Evolutionary conservation across 2,888 invertebrate species (phyloP).

Genomic region (Sinohyriopsis cumingii): DNA sequence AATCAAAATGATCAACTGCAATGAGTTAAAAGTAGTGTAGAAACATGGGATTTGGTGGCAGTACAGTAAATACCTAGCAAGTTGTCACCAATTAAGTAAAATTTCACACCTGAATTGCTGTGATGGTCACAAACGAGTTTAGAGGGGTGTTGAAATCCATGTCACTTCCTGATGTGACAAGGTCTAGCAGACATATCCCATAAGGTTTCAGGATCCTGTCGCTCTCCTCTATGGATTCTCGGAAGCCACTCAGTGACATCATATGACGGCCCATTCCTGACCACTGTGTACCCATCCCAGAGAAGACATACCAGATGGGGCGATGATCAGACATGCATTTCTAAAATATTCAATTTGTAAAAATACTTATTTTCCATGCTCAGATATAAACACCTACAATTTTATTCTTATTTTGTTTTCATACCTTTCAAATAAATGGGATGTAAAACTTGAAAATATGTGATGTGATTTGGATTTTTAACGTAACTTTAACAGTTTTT

Average conservation of each 20-base stretch:
- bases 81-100: too few species aligned
- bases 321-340: constrained; percentile 68
- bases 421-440: too few species aligned
- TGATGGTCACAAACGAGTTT: constrained; percentile 93
- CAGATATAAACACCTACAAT: background rate
- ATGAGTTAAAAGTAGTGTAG: too few species aligned
- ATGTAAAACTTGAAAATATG: too few species aligned
- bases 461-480: too few species aligned
- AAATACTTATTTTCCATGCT: background rate
- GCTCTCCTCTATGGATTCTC: constrained; percentile 83
- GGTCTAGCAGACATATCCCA: constrained; percentile 86
- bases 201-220: constrained; percentile 85
- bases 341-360: background rate
- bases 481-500: too few species aligned
- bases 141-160: constrained; percentile 87
- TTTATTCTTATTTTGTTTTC: background rate
- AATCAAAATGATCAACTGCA: too few species aligned
- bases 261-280: constrained; percentile 92
- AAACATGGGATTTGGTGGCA: too few species aligned
- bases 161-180: constrained; percentile 84
- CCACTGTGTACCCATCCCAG: constrained; percentile 99
- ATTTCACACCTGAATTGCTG: constrained; percentile 86
- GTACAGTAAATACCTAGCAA: too few species aligned
- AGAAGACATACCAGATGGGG: constrained; percentile 95
- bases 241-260: constrained; percentile 87